Conservation (phyloP, 2,888 invertebrate genomes). For the Heteropelma amictum region DNA sequence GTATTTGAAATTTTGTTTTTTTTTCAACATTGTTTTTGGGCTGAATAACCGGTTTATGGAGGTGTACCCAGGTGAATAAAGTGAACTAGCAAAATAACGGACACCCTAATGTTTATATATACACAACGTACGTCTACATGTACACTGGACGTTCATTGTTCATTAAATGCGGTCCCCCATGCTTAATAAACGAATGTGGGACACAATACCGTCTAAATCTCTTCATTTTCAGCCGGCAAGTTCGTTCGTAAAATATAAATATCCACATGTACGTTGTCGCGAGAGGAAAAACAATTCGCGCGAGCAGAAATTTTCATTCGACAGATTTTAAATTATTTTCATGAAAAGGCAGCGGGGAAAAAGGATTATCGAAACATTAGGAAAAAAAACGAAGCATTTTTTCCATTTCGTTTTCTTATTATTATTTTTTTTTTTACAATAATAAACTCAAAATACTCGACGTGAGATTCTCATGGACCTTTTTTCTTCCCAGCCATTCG, state of each 20-base stretch:
- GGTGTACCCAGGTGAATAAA: too few species aligned
- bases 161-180: slow-evolving; percentile 36
- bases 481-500: too few species aligned
- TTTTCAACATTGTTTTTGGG: too few species aligned
- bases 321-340: too few species aligned
- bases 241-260: slow-evolving; percentile 38
- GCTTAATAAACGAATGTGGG: slow-evolving; percentile 60
- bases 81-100: too few species aligned
- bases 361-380: too few species aligned
- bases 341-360: too few species aligned
- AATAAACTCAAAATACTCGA: background rate
- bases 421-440: background rate
- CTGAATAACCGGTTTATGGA: too few species aligned
- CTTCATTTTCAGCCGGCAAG: slow-evolving; percentile 18
- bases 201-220: slow-evolving; percentile 50
- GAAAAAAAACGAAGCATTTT: background rate
- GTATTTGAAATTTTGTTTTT: too few species aligned
- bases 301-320: too few species aligned
- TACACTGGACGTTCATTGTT: slow-evolving; percentile 49
- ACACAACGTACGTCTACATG: background rate
- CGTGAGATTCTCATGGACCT: too few species aligned
- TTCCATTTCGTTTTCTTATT: background rate
- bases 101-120: background rate
- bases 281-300: background rate
- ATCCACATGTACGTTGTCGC: background rate